Base-by-base conservation (phyloP, 2,797 vertebrate genomes). In the Hephaestus fuliginosus region DNA sequence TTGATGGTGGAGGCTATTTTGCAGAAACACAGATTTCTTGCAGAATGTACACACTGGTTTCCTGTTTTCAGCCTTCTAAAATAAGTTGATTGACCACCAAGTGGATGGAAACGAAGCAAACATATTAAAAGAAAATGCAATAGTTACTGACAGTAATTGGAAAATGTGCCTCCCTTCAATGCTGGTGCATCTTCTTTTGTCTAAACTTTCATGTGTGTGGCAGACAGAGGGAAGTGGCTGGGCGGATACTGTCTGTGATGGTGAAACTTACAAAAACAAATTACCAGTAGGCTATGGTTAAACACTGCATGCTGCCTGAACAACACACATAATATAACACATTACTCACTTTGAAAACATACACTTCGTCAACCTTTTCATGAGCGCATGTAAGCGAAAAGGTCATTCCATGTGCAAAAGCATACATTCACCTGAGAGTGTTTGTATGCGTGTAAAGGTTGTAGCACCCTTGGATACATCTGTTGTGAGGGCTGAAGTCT, bases 11-110 rank as follows among this genome's bases (percentile, higher is more conserved):
- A 68, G 65, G 52, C 63, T 70, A 60, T 85, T 76, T 49, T 51
- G 39, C 44, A 78, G 58, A 84, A 89, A 77, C 60, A 81, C 48
- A 20, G 5, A 70, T 74, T 70, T 68, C 14, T 74, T 9, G 48
- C 44, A 48, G 7, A 57, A 39, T 36, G 3, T 12, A 39, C 22
- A 10, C 18, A 36, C 17, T 17, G 4, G 13, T 3, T 71, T 48
- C 30, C 1, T 36, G n/a, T 55, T 17, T 52, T 12, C 39, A n/a
- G 39, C 17, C 22, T 22, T 53, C 39, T 17, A 46, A 55, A 66
- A 58, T 20, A 20, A 56, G 25, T 12, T 51, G 15, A 57, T 14
- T 3, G 60, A 17, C 46, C 11, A n/a, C 8, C 2, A 51, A 14
- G 33, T 8, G 36, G 8, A 76, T n/a, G 30, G 36, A 60, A 44